These are phyloP conservation scores for Idaea straminata DNA, from an alignment of 2,888 invertebrate species.

Conservation along the genomic window DNA sequence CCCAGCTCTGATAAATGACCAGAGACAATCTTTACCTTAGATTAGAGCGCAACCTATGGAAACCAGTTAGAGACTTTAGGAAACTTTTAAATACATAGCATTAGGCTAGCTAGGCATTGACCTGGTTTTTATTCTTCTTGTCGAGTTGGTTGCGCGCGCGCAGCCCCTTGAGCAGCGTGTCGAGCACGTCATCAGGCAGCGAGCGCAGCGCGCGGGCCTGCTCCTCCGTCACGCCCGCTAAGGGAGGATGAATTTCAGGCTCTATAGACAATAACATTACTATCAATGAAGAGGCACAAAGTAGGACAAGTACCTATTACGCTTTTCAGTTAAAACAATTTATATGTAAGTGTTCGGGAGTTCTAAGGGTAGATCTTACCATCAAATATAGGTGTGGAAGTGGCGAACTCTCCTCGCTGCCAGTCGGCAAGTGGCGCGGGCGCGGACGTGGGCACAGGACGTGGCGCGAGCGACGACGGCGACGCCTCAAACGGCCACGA, in stretches of 20 bases:
- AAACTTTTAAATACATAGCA: neutral
- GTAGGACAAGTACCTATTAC: too few species aligned
- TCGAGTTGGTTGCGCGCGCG: constrained; percentile 19
- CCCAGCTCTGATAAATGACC: neutral
- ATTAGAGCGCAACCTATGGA: neutral
- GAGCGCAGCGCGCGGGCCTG: constrained; percentile 52
- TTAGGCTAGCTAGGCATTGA: neutral
- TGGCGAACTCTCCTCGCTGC: constrained; percentile 30
- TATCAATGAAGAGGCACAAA: neutral
- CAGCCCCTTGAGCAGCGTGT: constrained; percentile 44
- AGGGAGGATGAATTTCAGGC: neutral
- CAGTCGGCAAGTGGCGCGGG: constrained; percentile 29
- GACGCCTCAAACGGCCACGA: constrained; percentile 48
- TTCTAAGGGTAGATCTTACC: constrained; percentile 22
- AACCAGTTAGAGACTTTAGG: neutral
- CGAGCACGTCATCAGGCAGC: constrained; percentile 47
- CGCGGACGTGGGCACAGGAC: constrained; percentile 38
- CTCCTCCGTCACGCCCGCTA: constrained; percentile 35
- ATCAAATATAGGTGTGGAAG: constrained; percentile 31
- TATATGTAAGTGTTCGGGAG: neutral
- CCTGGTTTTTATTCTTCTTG: constrained; percentile 14
- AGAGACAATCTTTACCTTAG: neutral
- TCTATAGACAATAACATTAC: neutral
- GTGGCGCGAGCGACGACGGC: constrained; percentile 27
- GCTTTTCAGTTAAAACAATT: too few species aligned